Base-by-base conservation (phyloP, 1,140 invertebrate species). In the Medauroidea extradentata region DNA sequence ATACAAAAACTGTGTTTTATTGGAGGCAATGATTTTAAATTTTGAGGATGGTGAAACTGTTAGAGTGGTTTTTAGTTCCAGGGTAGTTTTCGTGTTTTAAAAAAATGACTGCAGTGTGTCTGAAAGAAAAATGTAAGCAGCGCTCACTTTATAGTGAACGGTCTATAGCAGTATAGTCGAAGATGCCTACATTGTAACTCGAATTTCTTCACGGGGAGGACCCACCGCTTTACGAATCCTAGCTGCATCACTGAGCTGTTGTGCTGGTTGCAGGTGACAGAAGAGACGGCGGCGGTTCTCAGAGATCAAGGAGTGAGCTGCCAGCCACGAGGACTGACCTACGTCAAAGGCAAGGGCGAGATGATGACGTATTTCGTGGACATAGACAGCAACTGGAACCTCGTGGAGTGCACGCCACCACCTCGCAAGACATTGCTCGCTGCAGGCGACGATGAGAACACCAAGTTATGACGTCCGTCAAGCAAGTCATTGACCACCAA, bases 361-460 rank as follows among this genome's bases (percentile, higher is more conserved):
- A 81, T 90, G 1, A 83, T 83, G 34, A 91, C 89, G 4, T 91
- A 89, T 69, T 88, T 86, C 64, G 82, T 90, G 5, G 79, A 79
- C 19, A 71, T 89, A 4, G 83, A 88, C 66, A 79, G 84, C 51
- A 72, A 84, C 55, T 82, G 79, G 62, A 75, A 84, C 64, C 69
- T 84, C 25, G 59, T 68, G 34, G 66, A 55, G 48, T 34, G 5
- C 4, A 34, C 5, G 11, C 4, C 29, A 34, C 29, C 29, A 34
- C 5, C 11, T 7, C 29, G 11, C 29, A 34, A 53, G 13, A 4
- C n/a, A 5, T 52, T 34, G 5, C 4, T 34, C 29, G 11, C 5
- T 34, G 29, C 29, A 34, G n/a, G 5, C 29, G 29, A 34, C 11
- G 29, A 34, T 7, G 29, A 34, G 11, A 34, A 34, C 29, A 34